Percentiles rank a stretch among this genome's conserved stretches.
Evolutionary conservation across 2,797 vertebrate species (phyloP).

Genomic region (Hypotaenidia okinawae): DNA sequence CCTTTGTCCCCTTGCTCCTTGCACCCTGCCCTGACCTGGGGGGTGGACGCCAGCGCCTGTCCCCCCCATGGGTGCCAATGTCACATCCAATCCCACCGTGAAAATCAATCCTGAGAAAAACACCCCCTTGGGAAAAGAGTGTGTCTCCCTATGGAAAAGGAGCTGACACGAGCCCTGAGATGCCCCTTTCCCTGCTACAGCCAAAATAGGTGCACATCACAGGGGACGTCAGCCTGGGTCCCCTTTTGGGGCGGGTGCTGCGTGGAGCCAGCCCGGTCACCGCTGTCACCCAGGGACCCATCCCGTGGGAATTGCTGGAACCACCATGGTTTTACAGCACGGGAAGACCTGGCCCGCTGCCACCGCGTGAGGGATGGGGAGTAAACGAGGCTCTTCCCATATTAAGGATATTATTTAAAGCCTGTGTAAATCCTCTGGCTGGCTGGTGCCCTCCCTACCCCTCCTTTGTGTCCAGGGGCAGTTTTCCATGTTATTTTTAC

Average conservation of each 20-base stretch:
- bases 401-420: conserved; percentile 27
- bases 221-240: no score
- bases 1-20: background rate
- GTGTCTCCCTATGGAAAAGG: background rate
- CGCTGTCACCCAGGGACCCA: background rate
- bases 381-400: background rate
- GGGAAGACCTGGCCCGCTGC: background rate
- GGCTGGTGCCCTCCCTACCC: background rate
- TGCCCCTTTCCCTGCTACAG: background rate
- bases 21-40: background rate
- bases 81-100: background rate
- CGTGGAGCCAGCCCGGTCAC: background rate
- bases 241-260: background rate
- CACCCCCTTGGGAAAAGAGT: background rate
- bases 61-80: rapidly evolving
- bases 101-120: background rate
- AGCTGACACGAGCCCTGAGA: background rate
- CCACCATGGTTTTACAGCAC: background rate
- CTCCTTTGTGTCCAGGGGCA: background rate
- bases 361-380: background rate
- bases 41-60: background rate
- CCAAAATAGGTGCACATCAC: background rate
- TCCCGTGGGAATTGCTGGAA: background rate
- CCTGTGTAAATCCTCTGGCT: background rate
- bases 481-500: background rate